Percentiles rank a stretch among this genome's conserved stretches.
phyloP scores from a whole-genome alignment of 1,140 invertebrate species.

The Zaprionus lachaisei region DNA sequence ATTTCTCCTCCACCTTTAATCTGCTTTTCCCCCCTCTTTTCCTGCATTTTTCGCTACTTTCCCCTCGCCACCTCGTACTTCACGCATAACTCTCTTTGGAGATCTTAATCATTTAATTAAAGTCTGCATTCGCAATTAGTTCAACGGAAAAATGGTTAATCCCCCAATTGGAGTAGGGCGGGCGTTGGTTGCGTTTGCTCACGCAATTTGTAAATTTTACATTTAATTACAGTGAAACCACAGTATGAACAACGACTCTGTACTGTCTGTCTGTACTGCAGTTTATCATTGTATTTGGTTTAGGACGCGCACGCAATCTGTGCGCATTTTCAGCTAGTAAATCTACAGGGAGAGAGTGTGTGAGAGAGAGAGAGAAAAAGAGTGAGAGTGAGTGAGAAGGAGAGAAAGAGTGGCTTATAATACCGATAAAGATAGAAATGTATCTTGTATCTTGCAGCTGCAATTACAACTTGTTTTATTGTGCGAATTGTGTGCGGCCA shows the following conservation, averaged over 20 bases:
- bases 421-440: conserved; percentile 53
- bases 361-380: background rate
- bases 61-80: background rate
- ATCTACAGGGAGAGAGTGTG: conserved; percentile 20
- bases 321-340: conserved; percentile 12
- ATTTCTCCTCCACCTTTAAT: background rate
- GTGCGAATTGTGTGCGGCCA: conserved; percentile 70
- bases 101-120: conserved; percentile 82
- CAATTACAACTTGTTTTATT: conserved; percentile 74
- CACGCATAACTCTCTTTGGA: conserved; percentile 4
- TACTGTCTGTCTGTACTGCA: background rate
- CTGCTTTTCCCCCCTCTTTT: background rate
- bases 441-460: conserved; percentile 45
- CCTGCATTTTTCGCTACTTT: background rate
- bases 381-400: background rate
- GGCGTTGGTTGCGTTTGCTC: conserved; percentile 31
- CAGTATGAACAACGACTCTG: conserved; percentile 14
- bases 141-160: conserved; percentile 58
- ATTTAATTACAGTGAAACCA: conserved; percentile 53
- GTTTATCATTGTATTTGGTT: conserved; percentile 52
- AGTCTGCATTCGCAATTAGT: conserved; percentile 76
- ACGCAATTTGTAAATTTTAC: conserved; percentile 77
- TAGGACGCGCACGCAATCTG: conserved; percentile 10
- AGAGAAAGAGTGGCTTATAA: background rate
- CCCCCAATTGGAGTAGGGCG: conserved; percentile 11